Percentiles rank a stretch among this genome's conserved stretches.
Conservation (phyloP, 2,113 vertebrate genomes). For the Lophotis ruficrista region DNA sequence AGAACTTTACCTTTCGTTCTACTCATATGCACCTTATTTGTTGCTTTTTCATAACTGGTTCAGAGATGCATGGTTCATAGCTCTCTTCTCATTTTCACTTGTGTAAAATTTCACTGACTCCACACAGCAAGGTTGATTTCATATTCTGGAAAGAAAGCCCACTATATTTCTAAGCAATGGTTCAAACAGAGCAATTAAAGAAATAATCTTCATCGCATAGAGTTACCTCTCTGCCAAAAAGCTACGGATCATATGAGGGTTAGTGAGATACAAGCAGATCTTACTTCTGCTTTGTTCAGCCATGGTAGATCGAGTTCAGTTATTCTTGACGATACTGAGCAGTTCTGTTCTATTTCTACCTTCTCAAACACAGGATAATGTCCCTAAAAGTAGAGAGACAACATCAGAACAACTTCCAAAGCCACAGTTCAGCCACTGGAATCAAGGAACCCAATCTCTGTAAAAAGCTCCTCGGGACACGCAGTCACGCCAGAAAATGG, state of each 20-base stretch:
- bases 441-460: neutral
- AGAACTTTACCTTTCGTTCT: neutral
- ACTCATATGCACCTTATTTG: neutral
- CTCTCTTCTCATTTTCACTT: neutral
- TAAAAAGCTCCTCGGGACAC: neutral
- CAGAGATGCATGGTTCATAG: neutral
- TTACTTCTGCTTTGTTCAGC: neutral
- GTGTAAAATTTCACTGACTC: neutral
- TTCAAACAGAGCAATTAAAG: neutral
- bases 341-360: neutral
- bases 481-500: neutral
- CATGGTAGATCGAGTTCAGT: neutral
- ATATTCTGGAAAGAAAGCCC: neutral
- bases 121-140: neutral
- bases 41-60: neutral
- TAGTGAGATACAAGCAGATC: neutral
- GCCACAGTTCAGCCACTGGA: neutral
- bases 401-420: constrained; percentile 5
- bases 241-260: neutral
- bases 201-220: neutral
- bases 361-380: neutral
- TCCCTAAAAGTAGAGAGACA: neutral
- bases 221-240: neutral
- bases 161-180: neutral
- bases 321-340: neutral